Conservation (phyloP, 2,113 vertebrate species). For the Ceratotherium simum region DNA sequence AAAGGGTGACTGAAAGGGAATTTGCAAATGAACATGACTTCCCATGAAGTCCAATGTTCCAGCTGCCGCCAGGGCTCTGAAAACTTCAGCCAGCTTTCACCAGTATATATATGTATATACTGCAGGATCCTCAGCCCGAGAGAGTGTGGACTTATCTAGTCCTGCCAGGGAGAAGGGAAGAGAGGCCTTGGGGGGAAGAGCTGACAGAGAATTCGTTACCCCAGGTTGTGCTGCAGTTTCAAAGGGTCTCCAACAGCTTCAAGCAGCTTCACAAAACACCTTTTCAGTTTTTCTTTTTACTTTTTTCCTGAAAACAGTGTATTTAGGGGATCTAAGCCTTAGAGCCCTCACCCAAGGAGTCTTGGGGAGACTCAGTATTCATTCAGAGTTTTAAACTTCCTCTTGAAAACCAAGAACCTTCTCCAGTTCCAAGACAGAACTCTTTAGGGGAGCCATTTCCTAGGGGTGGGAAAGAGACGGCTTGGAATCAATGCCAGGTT, state of each 20-base stretch:
- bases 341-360: not conserved
- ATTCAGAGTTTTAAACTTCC: constrained; percentile 54
- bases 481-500: not conserved
- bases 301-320: not conserved
- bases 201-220: constrained; percentile 52
- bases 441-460: constrained; percentile 23
- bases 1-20: constrained; percentile 56
- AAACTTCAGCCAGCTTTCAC: constrained; percentile 49
- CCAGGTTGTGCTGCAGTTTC: not conserved
- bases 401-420: not conserved
- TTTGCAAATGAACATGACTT: constrained; percentile 86
- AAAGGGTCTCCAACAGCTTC: constrained; percentile 2
- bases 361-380: constrained; percentile 30
- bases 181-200: not conserved
- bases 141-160: not conserved
- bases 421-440: not conserved
- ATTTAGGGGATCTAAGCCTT: not conserved
- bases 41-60: constrained; percentile 83
- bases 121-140: not conserved
- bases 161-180: not conserved
- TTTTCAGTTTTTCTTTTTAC: not conserved
- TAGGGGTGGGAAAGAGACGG: not conserved
- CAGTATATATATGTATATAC: not conserved
- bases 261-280: constrained; percentile 44
- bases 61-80: constrained; percentile 63